These are phyloP conservation scores for Druon quercuslanigerum DNA, from an alignment of 1,140 invertebrate species.

Conservation along the genomic window DNA sequence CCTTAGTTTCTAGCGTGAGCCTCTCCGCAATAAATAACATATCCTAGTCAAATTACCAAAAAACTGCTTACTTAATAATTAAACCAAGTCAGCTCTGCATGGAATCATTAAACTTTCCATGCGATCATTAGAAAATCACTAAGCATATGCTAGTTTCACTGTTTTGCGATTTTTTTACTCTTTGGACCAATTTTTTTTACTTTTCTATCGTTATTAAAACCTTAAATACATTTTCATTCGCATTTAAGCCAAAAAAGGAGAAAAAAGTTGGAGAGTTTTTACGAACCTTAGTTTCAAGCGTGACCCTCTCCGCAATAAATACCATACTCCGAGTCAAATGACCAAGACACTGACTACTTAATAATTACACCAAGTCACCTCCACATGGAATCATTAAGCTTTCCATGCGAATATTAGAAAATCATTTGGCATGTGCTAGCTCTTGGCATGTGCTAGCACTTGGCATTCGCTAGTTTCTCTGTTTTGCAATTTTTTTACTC, in stretches of 20 bases:
- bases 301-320: neutral
- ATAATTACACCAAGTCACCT: neutral
- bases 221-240: too few species aligned
- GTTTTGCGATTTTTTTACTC: too few species aligned
- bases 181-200: too few species aligned
- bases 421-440: constrained; percentile 5
- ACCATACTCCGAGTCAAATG: neutral
- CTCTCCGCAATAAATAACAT: too few species aligned
- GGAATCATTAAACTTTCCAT: neutral
- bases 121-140: constrained; percentile 6
- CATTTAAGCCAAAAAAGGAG: too few species aligned
- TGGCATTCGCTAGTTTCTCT: too few species aligned
- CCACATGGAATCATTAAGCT: neutral
- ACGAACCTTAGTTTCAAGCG: too few species aligned
- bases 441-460: constrained; percentile 31
- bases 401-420: neutral
- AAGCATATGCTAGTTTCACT: neutral
- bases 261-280: neutral
- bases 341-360: neutral
- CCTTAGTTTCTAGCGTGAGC: too few species aligned
- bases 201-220: too few species aligned
- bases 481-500: constrained; percentile 19
- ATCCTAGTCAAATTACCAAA: too few species aligned
- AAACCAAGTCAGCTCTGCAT: neutral
- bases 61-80: too few species aligned